Conservation (phyloP, 2,888 invertebrate genomes). For the Tanytarsus gracilentus region DNA sequence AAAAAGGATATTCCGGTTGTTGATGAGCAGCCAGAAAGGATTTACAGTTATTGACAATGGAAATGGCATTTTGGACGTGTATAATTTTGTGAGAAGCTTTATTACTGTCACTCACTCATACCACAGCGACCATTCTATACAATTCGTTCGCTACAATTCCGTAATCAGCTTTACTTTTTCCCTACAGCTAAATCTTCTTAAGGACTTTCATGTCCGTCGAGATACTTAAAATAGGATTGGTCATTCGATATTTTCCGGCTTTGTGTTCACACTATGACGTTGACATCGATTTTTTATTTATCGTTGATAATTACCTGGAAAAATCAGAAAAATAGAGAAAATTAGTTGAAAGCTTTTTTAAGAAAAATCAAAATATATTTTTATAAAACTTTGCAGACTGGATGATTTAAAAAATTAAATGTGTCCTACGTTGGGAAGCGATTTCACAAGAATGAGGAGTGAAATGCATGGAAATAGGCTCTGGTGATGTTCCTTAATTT, state of each 20-base stretch:
- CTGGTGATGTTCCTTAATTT: conserved; percentile 9
- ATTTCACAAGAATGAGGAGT: background rate
- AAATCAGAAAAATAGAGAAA: conserved; percentile 6
- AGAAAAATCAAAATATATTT: background rate
- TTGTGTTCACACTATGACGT: background rate
- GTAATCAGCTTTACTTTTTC: background rate
- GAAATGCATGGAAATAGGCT: conserved; percentile 19
- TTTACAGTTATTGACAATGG: conserved; percentile 11
- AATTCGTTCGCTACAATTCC: background rate
- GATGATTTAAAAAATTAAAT: background rate
- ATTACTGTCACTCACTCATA: background rate
- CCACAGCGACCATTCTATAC: background rate
- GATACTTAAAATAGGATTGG: background rate
- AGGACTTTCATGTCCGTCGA: background rate
- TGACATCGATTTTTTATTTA: background rate
- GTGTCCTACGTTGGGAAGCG: conserved; percentile 24
- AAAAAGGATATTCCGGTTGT: background rate
- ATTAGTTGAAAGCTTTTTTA: background rate
- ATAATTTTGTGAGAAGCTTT: conserved; percentile 4
- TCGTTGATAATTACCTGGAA: conserved; percentile 21
- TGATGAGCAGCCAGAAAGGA: background rate
- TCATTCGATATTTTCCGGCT: conserved; percentile 16
- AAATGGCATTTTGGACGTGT: conserved; percentile 7
- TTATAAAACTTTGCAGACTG: background rate
- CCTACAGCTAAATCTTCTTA: conserved; percentile 23